Conservation (phyloP, 2,797 vertebrate genomes). For the Phoebastria nigripes region DNA sequence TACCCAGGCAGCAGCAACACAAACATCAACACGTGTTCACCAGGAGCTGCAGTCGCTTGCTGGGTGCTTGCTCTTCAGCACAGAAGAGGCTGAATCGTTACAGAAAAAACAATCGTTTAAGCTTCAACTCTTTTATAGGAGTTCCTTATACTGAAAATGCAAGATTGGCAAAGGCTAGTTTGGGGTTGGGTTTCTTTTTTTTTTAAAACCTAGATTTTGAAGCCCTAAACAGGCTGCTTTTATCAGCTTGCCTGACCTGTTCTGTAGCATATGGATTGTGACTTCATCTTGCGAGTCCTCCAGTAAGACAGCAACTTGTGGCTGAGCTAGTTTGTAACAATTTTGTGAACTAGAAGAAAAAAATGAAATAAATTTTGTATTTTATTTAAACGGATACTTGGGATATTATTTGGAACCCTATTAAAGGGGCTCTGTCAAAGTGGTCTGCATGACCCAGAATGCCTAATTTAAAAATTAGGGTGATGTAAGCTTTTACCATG, state of each 20-base stretch:
- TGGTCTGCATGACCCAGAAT: not conserved
- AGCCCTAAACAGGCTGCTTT: not conserved
- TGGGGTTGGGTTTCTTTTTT: not conserved
- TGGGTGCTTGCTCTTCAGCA: not conserved
- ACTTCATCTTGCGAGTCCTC: not conserved
- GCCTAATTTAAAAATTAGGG: not conserved
- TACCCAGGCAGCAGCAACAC: not conserved
- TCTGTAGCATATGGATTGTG: not conserved
- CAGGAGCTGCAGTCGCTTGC: not conserved
- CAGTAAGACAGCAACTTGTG: not conserved
- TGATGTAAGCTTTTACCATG: not conserved
- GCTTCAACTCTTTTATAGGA: not conserved
- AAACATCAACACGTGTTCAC: not conserved
- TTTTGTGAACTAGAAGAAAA: not conserved
- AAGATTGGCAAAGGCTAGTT: not conserved
- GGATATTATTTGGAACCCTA: not conserved
- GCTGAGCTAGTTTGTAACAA: not conserved
- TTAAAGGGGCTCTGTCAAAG: not conserved
- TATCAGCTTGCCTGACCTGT: not conserved
- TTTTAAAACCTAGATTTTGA: not conserved
- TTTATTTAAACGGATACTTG: not conserved
- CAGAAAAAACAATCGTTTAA: not conserved
- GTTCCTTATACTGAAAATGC: not conserved
- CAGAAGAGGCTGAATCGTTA: not conserved
- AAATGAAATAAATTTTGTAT: not conserved